Evolutionary conservation across 2,888 invertebrate species (phyloP).

Genomic region (Stenichneumon culpator): DNA sequence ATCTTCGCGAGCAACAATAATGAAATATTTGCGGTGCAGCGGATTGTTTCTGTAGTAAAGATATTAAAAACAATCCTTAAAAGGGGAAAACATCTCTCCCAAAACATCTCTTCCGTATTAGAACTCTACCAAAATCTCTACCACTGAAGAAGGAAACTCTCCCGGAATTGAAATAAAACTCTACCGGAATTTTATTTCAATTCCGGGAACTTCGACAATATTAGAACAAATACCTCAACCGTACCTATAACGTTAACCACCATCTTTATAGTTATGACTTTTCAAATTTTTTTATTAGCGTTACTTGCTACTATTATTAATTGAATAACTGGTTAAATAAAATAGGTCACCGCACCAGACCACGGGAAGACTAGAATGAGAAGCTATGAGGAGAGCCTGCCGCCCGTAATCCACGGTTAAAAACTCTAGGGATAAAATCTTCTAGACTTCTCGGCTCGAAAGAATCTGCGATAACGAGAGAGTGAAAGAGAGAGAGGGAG

Average conservation of each 20-base stretch:
- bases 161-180: too few species aligned
- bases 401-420: neutral
- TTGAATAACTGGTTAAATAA: neutral
- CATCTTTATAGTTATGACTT: neutral
- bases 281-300: neutral
- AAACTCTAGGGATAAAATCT: slow-evolving; percentile 8
- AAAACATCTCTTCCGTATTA: too few species aligned
- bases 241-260: neutral
- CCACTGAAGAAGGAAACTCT: too few species aligned
- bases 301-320: neutral
- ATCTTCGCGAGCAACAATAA: too few species aligned
- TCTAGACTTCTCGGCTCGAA: neutral
- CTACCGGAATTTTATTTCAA: too few species aligned
- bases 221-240: neutral
- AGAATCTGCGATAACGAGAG: neutral
- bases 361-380: neutral
- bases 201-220: neutral
- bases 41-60: too few species aligned
- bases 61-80: too few species aligned
- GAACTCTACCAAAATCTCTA: too few species aligned
- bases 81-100: too few species aligned
- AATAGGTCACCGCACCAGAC: neutral
- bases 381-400: neutral
- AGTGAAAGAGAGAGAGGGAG: neutral
- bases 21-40: too few species aligned